Base-by-base conservation (phyloP, 2,113 vertebrate species). In the Rhabdornis inornatus region DNA sequence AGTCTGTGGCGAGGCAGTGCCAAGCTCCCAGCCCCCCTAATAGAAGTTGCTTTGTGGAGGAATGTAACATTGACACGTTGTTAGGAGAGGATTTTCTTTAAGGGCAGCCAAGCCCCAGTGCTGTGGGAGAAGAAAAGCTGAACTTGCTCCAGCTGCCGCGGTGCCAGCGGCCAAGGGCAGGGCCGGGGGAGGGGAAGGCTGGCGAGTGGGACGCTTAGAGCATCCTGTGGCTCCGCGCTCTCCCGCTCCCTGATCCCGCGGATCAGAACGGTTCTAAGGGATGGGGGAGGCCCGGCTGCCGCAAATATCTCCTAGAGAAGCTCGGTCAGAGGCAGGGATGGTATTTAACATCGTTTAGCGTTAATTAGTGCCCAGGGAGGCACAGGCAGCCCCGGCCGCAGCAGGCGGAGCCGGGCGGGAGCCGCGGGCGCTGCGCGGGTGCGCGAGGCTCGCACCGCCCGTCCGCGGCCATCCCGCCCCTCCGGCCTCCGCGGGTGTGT, bases 11-110 rank as follows among this genome's bases (percentile, higher is more conserved):
- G 94, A 97, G 92, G 97, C 96, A 97, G 96, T 92, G 98, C 98
- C 97, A 98, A 97, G 97, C 98, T 97, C 71, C 92, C 90, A 97
- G 96, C 96, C 97, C 97, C 97, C 95, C 96, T 94, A 96, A 98
- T 97, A 98, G 98, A 98, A 98, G 98, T 98, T 95, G 97, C 92
- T 98, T 98, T 98, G 98, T 98, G 96, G 89, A 96, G 97, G 96
- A 97, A 97, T 98, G 96, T 98, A 98, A 98, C 98, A 98, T 98
- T 98, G 98, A 97, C 98, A 98, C 98, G 97, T 98, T 98, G 98
- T 98, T 98, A 96, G 83, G 91, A 97, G 96, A 98, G 95, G 94
- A 97, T 97, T 98, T 98, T 97, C 97, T 98, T 98, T 98, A 97
- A 97, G 95, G 95, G 96, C 95, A 98, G 98, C 98, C 98, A 98